phyloP scores from a whole-genome alignment of 2,113 vertebrate genomes.

The Xyliphius kryptos region DNA sequence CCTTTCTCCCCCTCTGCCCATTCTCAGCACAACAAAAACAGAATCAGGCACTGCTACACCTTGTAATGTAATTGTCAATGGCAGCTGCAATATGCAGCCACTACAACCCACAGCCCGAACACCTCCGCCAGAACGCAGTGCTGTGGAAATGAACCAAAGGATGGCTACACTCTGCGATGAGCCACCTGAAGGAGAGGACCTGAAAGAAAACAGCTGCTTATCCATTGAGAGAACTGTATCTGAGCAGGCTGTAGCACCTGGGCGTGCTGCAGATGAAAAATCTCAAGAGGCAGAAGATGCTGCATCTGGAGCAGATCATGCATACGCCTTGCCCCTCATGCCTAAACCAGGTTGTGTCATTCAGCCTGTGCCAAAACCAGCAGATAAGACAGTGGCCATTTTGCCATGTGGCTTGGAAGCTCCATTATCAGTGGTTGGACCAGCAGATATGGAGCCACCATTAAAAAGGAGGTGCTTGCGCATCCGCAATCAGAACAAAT shows the following conservation, averaged over 20 bases:
- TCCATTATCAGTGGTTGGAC: conserved; percentile 80
- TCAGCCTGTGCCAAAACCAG: conserved; percentile 97
- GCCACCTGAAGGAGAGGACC: conserved; percentile 75
- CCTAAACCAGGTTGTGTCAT: conserved; percentile 94
- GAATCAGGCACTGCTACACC: conserved; percentile 68
- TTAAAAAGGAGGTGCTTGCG: conserved; percentile 98
- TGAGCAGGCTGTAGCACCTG: conserved; percentile 69
- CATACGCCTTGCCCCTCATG: conserved; percentile 87
- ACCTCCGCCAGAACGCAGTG: conserved; percentile 39
- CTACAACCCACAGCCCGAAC: conserved; percentile 58
- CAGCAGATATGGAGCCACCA: conserved; percentile 90
- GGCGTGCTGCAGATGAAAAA: conserved; percentile 66
- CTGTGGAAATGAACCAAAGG: conserved; percentile 51
- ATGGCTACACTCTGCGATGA: conserved; percentile 47
- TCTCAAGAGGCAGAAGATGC: conserved; percentile 74
- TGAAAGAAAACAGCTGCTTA: conserved; percentile 95
- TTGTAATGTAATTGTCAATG: conserved; percentile 97
- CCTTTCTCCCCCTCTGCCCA: conserved; percentile 25
- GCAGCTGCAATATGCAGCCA: conserved; percentile 42
- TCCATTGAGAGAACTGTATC: conserved; percentile 69
- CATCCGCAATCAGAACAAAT: conserved; percentile 99
- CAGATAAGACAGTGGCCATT: conserved; percentile 83
- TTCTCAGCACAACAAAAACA: conserved; percentile 54
- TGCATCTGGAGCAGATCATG: conserved; percentile 88
- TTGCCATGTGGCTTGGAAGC: conserved; percentile 81